Evolutionary conservation across 2,113 vertebrate species (phyloP), one percentile per base, ranked within the genome.

Genomic region (Saccopteryx leptura): DNA sequence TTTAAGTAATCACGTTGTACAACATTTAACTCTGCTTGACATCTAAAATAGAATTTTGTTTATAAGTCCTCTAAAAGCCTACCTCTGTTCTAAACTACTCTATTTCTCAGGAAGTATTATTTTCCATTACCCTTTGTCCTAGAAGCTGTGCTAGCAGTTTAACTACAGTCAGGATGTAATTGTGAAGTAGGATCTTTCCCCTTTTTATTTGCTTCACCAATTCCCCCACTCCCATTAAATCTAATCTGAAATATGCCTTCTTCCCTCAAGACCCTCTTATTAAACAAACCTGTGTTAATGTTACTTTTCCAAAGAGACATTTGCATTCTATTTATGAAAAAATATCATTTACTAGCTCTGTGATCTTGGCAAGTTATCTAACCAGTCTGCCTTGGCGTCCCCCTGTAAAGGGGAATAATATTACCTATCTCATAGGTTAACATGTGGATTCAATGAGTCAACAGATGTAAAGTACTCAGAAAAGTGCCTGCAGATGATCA

Each of bases 11-110:
- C 63, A 83, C 54, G 28, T 74, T 87, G 9, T 92, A 89, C 94
- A 96, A 89, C n/a, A 89, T 75, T 94, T 85, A 97, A 90, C 24
- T 81, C 18, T 78, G 2, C 65, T 94, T 84, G n/a, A 48, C 23
- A 92, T 78, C 66, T 82, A 81, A 86, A 75, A 79, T 87, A 66
- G 23, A 92, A 54, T 58, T 94, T 46, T 92, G 68, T 90, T 94
- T 82, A 15, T 96, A 97, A 83, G 12, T 92, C 54, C 26, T 31
- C 9, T 39, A 63, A 92, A 78, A 33, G 21, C 28, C 39, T 63
- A 81, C 17, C 21, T 56, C 54, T 54, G 6, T 93, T 82, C 56
- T 94, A 26, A 94, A 96, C 76, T 66, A 69, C 9, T 54, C 33
- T 94, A 9, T 60, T 87, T 63, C 46, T 93, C 87, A 81, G 54